Base-by-base conservation (phyloP, 2,888 invertebrate species). In the Mayetiola destructor region DNA sequence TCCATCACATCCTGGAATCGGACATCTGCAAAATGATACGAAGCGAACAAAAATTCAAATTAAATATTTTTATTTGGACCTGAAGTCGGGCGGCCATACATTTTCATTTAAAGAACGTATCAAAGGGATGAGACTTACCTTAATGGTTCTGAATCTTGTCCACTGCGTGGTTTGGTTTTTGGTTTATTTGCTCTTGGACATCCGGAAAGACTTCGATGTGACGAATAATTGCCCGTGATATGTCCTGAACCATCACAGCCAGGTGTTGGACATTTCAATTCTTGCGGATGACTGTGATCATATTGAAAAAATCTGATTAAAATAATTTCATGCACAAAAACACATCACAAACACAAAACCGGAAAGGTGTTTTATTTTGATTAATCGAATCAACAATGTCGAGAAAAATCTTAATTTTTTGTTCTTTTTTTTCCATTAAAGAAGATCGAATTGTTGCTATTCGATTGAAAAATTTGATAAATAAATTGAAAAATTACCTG, bases 241-340 rank as follows among this genome's bases (percentile, higher is more conserved):
- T 93, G 93, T 53, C 93, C 93, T 42, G 90, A 89, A 36, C 92
- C 92, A 68, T 92, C 91, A 72, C 92, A 92, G 39, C 90, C 91
- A 1, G 88, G 88, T 0, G 90, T 90, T 9, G 90, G 90, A 69
- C 90, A 91, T 74, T 89, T 90, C 62, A 87, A 76, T 73, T 87
- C 87, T 69, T 87, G 86, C 5, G 86, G 86, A 69, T 85, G 85
- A 55, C 82, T 80, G 64, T 85, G 80, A 72, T 86, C 86, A 59
- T 82, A 80, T 66, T 85, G 40, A 23, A 39, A 56, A 30, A 39
- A 42, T 42, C 56, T 39, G 48, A 48, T 48, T 48, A 48, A 48
- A 48, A n/a, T 48, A n/a, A n/a, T n/a, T n/a, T n/a, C n/a, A n/a
- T n/a, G n/a, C n/a, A n/a, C n/a, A n/a, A n/a, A n/a, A n/a, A n/a